Evolutionary conservation across 2,797 vertebrate species (phyloP).

Genomic region (Coregonus sp.): DNA sequence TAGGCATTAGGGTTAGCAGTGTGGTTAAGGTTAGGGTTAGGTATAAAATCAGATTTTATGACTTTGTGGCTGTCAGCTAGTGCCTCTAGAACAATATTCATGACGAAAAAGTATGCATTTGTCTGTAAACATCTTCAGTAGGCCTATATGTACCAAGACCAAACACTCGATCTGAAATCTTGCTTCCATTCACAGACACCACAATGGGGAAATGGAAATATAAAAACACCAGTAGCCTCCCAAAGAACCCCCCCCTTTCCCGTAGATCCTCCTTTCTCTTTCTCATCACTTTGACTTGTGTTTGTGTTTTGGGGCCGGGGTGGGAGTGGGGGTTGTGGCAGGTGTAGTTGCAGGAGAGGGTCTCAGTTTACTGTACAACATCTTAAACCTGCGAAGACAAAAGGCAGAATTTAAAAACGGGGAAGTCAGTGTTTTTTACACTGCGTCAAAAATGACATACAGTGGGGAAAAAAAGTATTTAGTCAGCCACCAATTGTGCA

Average conservation of each 20-base stretch:
- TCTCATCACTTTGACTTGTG: slow-evolving; percentile 75
- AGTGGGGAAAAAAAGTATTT: no score
- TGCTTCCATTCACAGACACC: slow-evolving; percentile 61
- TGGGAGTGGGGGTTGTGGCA: slow-evolving; percentile 23
- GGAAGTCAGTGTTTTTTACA: background rate
- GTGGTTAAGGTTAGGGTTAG: no score
- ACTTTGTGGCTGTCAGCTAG: no score
- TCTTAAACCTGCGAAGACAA: slow-evolving; percentile 58
- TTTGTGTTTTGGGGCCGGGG: slow-evolving; percentile 69
- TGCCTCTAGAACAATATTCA: no score
- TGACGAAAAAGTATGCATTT: background rate
- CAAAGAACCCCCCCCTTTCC: background rate
- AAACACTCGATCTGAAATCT: slow-evolving; percentile 59
- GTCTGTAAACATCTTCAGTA: background rate
- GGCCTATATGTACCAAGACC: background rate
- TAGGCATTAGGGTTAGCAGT: no score
- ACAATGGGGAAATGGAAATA: slow-evolving; percentile 47
- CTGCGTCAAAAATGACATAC: background rate
- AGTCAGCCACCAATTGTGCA: no score
- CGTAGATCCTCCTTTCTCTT: background rate
- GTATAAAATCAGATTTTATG: no score
- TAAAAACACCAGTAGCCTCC: slow-evolving; percentile 3
- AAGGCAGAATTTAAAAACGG: background rate
- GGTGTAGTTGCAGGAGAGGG: slow-evolving; percentile 45
- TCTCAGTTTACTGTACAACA: slow-evolving; percentile 54